Percentiles rank a stretch among this genome's conserved stretches.
phyloP scores from a whole-genome alignment of 2,888 invertebrate species.

The Drosophila affinis region DNA sequence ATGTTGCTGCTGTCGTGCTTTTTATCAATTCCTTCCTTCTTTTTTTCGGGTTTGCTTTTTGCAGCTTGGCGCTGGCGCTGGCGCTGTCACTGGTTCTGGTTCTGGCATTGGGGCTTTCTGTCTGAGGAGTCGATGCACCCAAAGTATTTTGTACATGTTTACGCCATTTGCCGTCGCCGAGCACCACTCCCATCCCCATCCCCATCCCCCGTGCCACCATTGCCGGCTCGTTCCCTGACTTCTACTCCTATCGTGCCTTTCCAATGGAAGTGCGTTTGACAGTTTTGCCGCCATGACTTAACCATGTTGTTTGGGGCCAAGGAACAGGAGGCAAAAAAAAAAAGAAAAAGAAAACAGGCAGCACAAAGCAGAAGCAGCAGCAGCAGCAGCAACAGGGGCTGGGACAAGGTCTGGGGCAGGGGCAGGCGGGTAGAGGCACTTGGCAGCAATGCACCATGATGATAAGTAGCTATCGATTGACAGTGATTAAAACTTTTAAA shows the following conservation, averaged over 20 bases:
- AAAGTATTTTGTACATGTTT: slow-evolving; percentile 78
- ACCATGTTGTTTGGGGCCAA: slow-evolving; percentile 52
- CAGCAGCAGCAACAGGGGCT: slow-evolving; percentile 14
- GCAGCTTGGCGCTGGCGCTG: slow-evolving; percentile 23
- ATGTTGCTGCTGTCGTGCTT: slow-evolving; percentile 32
- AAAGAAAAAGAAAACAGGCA: slow-evolving; percentile 5
- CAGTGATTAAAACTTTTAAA: slow-evolving; percentile 79
- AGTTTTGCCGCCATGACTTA: slow-evolving; percentile 68
- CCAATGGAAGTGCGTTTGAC: slow-evolving; percentile 56
- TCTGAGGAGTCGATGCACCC: slow-evolving; percentile 35
- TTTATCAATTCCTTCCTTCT: slow-evolving; percentile 45
- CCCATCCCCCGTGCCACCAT: too few relatives aligned
- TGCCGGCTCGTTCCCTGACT: too few relatives aligned
- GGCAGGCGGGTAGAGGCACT: slow-evolving; percentile 13
- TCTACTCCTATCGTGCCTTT: too few relatives aligned
- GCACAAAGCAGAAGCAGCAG: slow-evolving; percentile 4
- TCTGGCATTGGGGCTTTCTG: too few relatives aligned
- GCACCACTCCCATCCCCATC: not conserved
- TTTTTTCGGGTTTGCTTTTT: slow-evolving; percentile 21
- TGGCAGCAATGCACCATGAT: slow-evolving; percentile 50
- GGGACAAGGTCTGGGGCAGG: not conserved
- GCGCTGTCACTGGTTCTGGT: too few relatives aligned
- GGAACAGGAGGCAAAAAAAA: slow-evolving; percentile 2
- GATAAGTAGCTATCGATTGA: slow-evolving; percentile 79
- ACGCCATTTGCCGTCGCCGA: slow-evolving; percentile 61